Evolutionary conservation across 2,113 vertebrate species (phyloP), one percentile per base, ranked within the genome.

Genomic region (Myotis yumanensis): DNA sequence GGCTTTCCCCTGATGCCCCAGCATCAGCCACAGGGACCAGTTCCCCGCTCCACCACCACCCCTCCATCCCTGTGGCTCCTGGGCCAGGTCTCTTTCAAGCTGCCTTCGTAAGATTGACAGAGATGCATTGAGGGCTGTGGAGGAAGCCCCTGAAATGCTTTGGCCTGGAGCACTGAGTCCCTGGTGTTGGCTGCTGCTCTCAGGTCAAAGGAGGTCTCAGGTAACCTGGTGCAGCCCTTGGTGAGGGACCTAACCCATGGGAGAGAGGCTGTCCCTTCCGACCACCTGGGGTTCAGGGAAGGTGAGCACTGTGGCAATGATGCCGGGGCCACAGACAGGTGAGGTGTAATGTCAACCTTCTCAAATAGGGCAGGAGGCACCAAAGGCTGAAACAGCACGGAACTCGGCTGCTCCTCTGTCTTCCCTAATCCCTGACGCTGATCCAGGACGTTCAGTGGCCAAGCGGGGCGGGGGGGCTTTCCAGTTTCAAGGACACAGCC

Each of bases 401-500:
- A 23, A 57, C 5, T 25, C 0, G 0, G 71, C 30, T 40, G 11
- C 17, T 57, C 35, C 11, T 43, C 22, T 20, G 68, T 12, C 17
- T 30, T 16, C 59, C 46, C 75, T 20, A 28, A 15, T 15, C 57
- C 59, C 7, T 1, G 11, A 15, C 1, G 20, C 62, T 35, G 8
- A 46, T 10, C 75, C 5, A 15, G 75, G 20, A 17, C 30, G 2
- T 7, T 11, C 8, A 14, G 51, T 18, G 51, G 28, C 51, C 35
- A 43, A 43, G 43, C 7, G 4, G 1, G 57, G 9, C 3, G 2
- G 35, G 51, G 5, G 2, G 7, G 4, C 51, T 20, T 22, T 2
- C 15, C 51, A 3, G 35, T 30, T 32, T 40, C 5, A 2, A 73
- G 25, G 25, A 59, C 35, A 73, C 28, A 11, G 6, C 69, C 69